Base-by-base conservation (phyloP, 2,888 invertebrate genomes). In the Athalia circularis region DNA sequence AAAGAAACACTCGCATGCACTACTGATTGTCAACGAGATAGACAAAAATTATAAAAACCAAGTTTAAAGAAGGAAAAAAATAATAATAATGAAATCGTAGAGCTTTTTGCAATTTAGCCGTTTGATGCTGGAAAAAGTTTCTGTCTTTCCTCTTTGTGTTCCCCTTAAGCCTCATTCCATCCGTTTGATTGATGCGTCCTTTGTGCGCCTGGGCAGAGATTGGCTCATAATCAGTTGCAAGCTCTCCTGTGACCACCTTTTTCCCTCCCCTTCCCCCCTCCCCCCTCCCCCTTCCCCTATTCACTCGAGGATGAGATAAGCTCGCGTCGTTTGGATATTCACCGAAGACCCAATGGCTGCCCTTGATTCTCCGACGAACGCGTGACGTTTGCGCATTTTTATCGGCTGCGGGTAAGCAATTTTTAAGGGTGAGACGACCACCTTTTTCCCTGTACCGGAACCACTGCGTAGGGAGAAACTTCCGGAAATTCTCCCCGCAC, bases 391-490 rank as follows among this genome's bases (percentile, higher is more conserved):
- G 57, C 72, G 72, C 59, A 72, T 72, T 72, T 72, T 72, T 72
- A 72, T 72, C 72, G 57, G 45, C 9, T 47, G 47, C 47, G 59
- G 57, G 72, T 72, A 72, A 72, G 72, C 72, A 72, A 59, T 72
- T 72, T 72, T 72, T 72, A 59, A 72, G 59, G 59, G 45, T 8
- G 72, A 59, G 45, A 72, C 72, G 47, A n/a, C 68, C 52, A 3
- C 15, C 65, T 13, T 11, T 15, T 47, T 52, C 68, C 52, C 29
- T 29, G 29, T 29, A 29, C 29, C 29, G 29, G 29, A 29, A 29
- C 29, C 29, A 29, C 29, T 29, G 29, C 29, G 29, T 29, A 29
- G 29, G 29, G 29, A 29, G 29, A 29, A 29, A 29, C 29, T 29
- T 29, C 29, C 29, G 29, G 29, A 29, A 29, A 29, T 1, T 29